phyloP scores from a whole-genome alignment of 2,113 vertebrate genomes.

The Limnothrissa miodon region DNA sequence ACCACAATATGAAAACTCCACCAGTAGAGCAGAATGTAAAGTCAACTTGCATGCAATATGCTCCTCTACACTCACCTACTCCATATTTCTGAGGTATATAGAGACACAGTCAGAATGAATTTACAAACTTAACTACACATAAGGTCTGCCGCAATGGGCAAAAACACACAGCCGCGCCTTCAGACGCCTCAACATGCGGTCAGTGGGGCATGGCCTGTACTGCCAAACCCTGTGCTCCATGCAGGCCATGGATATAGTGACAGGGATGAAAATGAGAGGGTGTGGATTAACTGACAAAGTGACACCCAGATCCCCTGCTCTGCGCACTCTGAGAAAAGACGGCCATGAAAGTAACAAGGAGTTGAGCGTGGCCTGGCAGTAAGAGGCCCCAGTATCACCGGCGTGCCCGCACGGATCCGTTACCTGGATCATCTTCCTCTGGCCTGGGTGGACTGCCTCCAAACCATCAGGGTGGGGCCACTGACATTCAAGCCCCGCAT shows the following conservation, averaged over 20 bases:
- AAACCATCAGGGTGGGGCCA: constrained; percentile 48
- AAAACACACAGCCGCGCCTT: not conserved
- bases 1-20: not conserved
- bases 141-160: not conserved
- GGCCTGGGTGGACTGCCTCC: constrained; percentile 26
- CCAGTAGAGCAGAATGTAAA: not conserved
- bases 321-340: constrained; percentile 46
- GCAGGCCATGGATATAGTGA: not conserved
- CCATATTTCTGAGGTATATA: not conserved
- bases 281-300: constrained; percentile 48
- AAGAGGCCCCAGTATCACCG: constrained; percentile 48
- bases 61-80: not conserved
- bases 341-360: constrained; percentile 57
- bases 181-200: not conserved
- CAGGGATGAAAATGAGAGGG: constrained; percentile 34
- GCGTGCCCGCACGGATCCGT: constrained; percentile 58
- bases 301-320: constrained; percentile 33
- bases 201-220: not conserved
- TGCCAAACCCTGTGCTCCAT: not conserved
- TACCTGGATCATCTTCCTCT: constrained; percentile 58
- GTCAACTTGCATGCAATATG: not conserved
- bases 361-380: constrained; percentile 56
- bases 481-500: constrained; percentile 51
- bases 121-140: constrained; percentile 19
- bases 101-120: not conserved